These are phyloP conservation scores for Solenopsis fugax DNA, from an alignment of 1,140 invertebrate species.

Conservation along the genomic window DNA sequence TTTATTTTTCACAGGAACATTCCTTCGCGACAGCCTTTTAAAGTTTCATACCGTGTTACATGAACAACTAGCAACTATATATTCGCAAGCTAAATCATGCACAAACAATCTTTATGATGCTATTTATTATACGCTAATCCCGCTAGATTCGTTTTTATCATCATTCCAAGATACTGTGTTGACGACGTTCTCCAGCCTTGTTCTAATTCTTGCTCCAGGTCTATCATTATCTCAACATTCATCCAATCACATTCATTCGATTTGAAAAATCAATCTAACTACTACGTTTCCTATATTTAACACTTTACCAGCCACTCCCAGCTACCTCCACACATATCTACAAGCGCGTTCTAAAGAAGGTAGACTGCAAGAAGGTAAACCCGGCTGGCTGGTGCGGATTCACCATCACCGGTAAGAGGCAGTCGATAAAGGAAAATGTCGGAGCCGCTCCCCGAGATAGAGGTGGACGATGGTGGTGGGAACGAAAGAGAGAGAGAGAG, in stretches of 20 bases:
- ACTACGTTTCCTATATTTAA: slow-evolving; percentile 7
- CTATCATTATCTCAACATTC: neutral
- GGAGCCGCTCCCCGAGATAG: neutral
- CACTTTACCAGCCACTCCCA: slow-evolving; percentile 13
- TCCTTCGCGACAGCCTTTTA: neutral
- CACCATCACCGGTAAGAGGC: slow-evolving; percentile 5
- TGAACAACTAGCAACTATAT: neutral
- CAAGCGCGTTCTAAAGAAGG: neutral
- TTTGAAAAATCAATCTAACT: neutral
- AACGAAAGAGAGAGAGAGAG: neutral
- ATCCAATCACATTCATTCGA: neutral
- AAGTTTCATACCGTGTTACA: neutral
- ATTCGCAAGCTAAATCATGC: neutral
- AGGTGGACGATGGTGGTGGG: slow-evolving; percentile 16
- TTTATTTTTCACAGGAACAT: neutral
- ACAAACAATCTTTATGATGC: neutral
- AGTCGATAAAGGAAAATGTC: slow-evolving; percentile 55
- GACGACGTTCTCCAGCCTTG: neutral
- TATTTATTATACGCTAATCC: slow-evolving; percentile 9
- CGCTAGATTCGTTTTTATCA: neutral
- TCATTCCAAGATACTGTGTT: neutral
- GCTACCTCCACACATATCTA: neutral
- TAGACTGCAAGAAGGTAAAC: slow-evolving; percentile 9
- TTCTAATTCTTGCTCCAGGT: neutral
- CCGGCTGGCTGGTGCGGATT: neutral